Evolutionary conservation across 2,113 vertebrate genomes (phyloP), one percentile per base, ranked within the genome.

Genomic region (Cavia aperea): DNA sequence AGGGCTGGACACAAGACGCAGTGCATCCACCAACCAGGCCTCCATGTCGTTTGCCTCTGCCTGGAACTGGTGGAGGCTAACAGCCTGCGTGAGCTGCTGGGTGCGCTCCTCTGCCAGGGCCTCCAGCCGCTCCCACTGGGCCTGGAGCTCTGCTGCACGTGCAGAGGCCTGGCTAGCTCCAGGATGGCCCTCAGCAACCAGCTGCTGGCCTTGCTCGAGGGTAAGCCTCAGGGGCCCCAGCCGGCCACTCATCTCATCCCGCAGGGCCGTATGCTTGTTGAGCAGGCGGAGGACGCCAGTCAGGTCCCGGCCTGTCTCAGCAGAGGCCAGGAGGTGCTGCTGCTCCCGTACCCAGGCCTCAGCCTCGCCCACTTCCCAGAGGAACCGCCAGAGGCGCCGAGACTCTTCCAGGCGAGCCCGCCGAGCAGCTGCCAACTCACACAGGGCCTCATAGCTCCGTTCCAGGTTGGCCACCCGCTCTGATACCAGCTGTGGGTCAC

Each of bases 271-370:
- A 84, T 99, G 99, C 96, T 99, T 99, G 93, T 98, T 98, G 94
- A 99, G 98, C 54, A 99, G 97, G 63, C 98, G 98, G 89, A 98
- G 97, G 73, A 98, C 98, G 0, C 98, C 98, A 0, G 98, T 98
- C 90, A 99, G 98, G 96, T 99, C 99, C 6, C 98, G 97, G 24
- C 98, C 98, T 2, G 98, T 98, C 73, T 99, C 99, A 0, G 98
- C 98, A 0, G 98, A 98, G 0, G 98, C 97, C 92, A 99, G 96
- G 86, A 99, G 98, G 96, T 98, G 98, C 95, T 98, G 98, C 96
- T 99, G 98, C 94, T 99, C 98, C 79, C 98, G 97, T 88, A 99
- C 98, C 99, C 99, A 99, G 43, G 98, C 98, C 79, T 98, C 98
- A 29, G 99, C 98, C 96, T 99, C 99, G 0, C 98, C 99, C 58